Percentiles rank a stretch among this genome's conserved stretches.
phyloP scores from a whole-genome alignment of 2,113 vertebrate genomes.

The Barnardius zonarius region DNA sequence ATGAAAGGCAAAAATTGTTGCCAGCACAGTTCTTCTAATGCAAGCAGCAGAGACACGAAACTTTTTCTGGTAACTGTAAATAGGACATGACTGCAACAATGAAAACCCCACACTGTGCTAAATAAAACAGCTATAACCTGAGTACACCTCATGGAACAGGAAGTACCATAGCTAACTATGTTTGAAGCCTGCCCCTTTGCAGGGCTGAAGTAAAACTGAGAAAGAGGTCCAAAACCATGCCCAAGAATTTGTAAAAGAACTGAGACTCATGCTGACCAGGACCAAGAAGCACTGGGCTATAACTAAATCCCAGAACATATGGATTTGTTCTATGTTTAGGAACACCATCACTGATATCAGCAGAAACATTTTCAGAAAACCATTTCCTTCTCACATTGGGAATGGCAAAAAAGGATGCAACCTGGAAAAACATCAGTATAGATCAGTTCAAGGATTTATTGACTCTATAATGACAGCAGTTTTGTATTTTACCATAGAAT shows the following conservation, averaged over 20 bases:
- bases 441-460: neutral
- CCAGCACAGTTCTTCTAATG: neutral
- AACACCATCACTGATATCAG: neutral
- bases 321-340: neutral
- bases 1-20: neutral
- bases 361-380: conserved; percentile 14
- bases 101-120: neutral
- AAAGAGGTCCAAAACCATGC: neutral
- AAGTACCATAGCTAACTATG: neutral
- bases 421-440: neutral
- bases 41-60: neutral
- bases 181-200: neutral
- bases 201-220: neutral
- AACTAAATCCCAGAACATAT: neutral
- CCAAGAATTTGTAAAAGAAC: neutral
- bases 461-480: neutral
- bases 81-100: neutral
- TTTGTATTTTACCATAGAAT: neutral
- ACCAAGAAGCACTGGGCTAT: neutral
- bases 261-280: neutral
- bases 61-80: neutral
- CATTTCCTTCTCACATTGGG: neutral
- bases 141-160: neutral
- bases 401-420: neutral
- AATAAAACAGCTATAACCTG: neutral